Base-by-base conservation (phyloP, 2,113 vertebrate species). In the Ploceus nigricollis region DNA sequence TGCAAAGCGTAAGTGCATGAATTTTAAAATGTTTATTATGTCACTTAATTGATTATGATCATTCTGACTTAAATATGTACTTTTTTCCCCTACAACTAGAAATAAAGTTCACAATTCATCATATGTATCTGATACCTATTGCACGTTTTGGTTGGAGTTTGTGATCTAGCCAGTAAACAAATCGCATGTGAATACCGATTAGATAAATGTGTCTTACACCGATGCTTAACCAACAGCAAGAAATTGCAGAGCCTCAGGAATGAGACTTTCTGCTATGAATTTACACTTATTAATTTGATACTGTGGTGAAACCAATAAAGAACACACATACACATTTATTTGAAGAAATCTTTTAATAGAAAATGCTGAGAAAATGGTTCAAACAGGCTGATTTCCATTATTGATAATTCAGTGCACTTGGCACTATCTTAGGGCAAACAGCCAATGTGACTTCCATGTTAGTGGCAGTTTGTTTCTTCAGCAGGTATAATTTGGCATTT, bases 61-160 rank as follows among this genome's bases (percentile, higher is more conserved):
- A 5, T 6, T 3, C 20, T 58, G 39, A 64, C 17, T 75, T 23
- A 10, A 30, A 30, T 3, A 6, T 2, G 3, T 33, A 53, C 11
- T 30, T 50, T 56, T 20, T 7, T 0, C 1, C 6, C 7, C 5
- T 3, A 0, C 2, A 54, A 30, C 21, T 39, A 64, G 35, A 72
- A 79, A 15, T 37, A 16, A 53, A 70, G 12, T 22, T 85, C 9
- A 13, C 2, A 22, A 1, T 33, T 82, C 4, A 12, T 50, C 11
- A 3, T 17, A 9, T 1, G 1, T 31, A 22, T 39, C 8, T 37
- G 25, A 16, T n/a, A 22, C 5, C 31, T 69, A 3, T 3, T 51
- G 22, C 7, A 10, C 23, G 33, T 44, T 89, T 53, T 47, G 18
- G 35, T 11, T 79, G 31, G 86, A 61, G 50, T 37, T 51, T 12